phyloP scores from a whole-genome alignment of 2,888 invertebrate genomes.

The Notodonta dromedarius region DNA sequence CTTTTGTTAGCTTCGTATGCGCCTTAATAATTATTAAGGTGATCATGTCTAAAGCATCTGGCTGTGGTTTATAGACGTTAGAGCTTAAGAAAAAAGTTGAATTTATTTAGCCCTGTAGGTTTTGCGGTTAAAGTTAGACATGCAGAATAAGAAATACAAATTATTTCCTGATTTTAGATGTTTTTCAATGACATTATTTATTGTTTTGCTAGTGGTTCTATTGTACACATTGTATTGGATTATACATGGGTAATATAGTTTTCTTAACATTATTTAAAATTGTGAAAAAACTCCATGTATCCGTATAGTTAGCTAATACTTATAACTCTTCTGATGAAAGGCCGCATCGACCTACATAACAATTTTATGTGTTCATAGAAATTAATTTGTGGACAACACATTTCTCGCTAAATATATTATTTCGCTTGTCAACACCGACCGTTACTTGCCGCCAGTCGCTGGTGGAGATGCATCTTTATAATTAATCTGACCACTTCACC shows the following conservation, averaged over 20 bases:
- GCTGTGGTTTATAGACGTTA: background rate
- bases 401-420: conserved; percentile 52
- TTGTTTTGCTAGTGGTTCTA: no score
- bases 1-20: background rate
- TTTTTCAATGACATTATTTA: no score
- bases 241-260: no score
- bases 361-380: conserved; percentile 52
- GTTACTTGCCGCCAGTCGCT: conserved; percentile 60
- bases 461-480: conserved; percentile 70
- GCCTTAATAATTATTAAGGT: background rate
- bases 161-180: no score
- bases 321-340: conserved; percentile 3
- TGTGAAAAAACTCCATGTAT: conserved; percentile 21
- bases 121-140: no score
- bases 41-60: background rate
- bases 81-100: background rate
- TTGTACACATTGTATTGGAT: no score
- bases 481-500: conserved; percentile 72
- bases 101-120: no score
- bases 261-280: conserved; percentile 2
- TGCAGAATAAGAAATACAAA: no score
- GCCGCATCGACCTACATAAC: conserved; percentile 39
- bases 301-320: background rate
- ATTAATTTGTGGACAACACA: conserved; percentile 41
- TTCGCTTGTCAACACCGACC: conserved; percentile 56